These are phyloP conservation scores for Melanotaenia pygmaea DNA, from an alignment of 2,797 vertebrate species.

Conservation along the genomic window DNA sequence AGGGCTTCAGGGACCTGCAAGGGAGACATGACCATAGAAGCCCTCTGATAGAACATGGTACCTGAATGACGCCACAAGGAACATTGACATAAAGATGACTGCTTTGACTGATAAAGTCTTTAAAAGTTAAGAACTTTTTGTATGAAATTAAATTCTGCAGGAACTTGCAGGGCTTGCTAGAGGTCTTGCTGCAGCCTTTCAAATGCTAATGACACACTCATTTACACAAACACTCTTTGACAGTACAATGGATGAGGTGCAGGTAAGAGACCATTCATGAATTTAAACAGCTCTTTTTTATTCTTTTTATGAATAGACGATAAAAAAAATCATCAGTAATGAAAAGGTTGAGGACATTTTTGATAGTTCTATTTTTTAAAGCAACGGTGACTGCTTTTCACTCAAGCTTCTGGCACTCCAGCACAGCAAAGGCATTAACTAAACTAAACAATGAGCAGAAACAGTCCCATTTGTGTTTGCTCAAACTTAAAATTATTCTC, in stretches of 20 bases:
- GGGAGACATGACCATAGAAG: too few species aligned
- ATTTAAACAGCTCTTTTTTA: not conserved
- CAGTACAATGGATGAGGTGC: not conserved
- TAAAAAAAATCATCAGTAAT: not conserved
- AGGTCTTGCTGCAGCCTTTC: not conserved
- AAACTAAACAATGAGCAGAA: not conserved
- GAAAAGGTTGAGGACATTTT: not conserved
- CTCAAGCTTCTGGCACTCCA: not conserved
- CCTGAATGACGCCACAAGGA: not conserved
- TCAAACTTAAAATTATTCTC: not conserved
- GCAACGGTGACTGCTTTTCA: too few species aligned
- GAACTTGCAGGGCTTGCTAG: too few species aligned
- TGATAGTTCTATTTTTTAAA: not conserved
- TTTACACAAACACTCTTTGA: not conserved
- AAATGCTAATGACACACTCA: not conserved
- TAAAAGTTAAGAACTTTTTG: not conserved
- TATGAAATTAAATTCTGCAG: too few species aligned
- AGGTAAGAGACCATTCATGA: not conserved
- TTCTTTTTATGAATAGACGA: not conserved
- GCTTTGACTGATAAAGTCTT: not conserved
- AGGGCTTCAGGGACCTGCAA: too few species aligned
- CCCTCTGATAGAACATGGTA: too few species aligned
- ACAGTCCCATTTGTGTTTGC: not conserved
- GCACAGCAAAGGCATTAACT: not conserved
- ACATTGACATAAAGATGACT: not conserved